These are phyloP conservation scores for Orthonychiurus folsomi DNA, from an alignment of 2,888 invertebrate species.

Conservation along the genomic window DNA sequence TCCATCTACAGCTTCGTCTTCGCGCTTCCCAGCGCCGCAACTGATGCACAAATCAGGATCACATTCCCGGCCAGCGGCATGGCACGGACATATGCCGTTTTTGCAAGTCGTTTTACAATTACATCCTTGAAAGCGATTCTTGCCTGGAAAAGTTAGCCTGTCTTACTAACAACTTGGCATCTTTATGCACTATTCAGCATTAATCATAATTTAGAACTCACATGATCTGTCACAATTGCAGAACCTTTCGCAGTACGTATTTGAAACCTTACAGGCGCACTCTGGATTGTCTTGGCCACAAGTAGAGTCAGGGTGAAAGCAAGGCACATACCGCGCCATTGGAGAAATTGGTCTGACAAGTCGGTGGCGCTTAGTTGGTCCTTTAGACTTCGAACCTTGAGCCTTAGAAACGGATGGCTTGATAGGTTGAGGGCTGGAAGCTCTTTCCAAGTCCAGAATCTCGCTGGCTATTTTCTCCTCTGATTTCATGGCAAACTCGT, in stretches of 20 bases:
- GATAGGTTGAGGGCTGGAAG: too few relatives aligned
- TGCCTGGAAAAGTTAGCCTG: conserved; percentile 3
- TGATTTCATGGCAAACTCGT: too few relatives aligned
- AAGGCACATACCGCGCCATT: not conserved
- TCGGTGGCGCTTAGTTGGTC: not conserved
- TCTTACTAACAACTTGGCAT: not conserved
- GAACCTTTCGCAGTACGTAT: not conserved
- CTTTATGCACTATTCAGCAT: not conserved
- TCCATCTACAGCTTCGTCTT: not conserved
- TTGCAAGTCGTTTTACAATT: not conserved
- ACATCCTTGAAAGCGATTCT: not conserved
- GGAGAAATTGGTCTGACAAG: not conserved
- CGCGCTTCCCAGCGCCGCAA: too few relatives aligned
- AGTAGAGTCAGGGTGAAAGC: conserved; percentile 1
- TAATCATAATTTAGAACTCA: not conserved
- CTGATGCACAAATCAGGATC: not conserved
- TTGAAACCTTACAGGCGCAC: not conserved
- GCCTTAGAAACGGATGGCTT: not conserved
- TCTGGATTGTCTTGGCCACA: not conserved
- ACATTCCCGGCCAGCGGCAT: not conserved
- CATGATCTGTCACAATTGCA: not conserved
- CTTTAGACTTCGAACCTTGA: not conserved
- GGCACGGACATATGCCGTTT: not conserved
- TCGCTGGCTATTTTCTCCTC: not conserved
- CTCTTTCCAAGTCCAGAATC: too few relatives aligned